Conservation (phyloP, 2,113 vertebrate genomes). For the Sialia sialis region DNA sequence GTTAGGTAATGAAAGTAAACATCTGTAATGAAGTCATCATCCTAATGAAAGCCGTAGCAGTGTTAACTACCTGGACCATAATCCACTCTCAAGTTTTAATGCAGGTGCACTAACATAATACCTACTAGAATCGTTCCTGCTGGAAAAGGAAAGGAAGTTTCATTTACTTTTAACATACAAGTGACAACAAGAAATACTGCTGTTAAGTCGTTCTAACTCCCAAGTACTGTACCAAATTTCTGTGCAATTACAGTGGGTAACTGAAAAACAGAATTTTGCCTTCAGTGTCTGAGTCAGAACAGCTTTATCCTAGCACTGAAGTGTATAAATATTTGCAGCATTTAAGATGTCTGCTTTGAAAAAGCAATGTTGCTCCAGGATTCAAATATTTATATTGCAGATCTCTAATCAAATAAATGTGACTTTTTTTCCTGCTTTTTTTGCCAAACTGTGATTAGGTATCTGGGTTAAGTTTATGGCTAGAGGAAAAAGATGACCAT, state of each 20-base stretch:
- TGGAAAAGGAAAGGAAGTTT: neutral
- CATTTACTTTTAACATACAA: neutral
- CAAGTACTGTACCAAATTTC: neutral
- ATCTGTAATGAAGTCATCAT: slow-evolving; percentile 18
- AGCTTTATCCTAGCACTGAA: slow-evolving; percentile 30
- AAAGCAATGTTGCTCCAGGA: neutral
- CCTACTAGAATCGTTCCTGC: neutral
- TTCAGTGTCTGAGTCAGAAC: slow-evolving; percentile 3
- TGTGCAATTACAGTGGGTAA: neutral
- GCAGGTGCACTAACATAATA: neutral
- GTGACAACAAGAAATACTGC: neutral
- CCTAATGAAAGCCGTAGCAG: neutral
- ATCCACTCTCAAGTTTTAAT: neutral
- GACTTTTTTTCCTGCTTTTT: neutral
- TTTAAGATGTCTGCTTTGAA: slow-evolving; percentile 40
- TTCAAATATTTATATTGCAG: slow-evolving; percentile 51
- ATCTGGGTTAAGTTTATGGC: neutral
- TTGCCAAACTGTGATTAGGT: neutral
- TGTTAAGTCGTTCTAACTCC: neutral
- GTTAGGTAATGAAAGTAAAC: slow-evolving; percentile 31
- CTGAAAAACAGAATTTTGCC: slow-evolving; percentile 3
- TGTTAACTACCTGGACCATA: slow-evolving; percentile 1
- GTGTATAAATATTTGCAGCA: slow-evolving; percentile 33
- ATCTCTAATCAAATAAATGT: slow-evolving; percentile 19
- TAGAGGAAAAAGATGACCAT: neutral